Evolutionary conservation across 2,888 invertebrate genomes (phyloP), one percentile per base, ranked within the genome.

Genomic region (Pseudococcus jackbeardsleyi): DNA sequence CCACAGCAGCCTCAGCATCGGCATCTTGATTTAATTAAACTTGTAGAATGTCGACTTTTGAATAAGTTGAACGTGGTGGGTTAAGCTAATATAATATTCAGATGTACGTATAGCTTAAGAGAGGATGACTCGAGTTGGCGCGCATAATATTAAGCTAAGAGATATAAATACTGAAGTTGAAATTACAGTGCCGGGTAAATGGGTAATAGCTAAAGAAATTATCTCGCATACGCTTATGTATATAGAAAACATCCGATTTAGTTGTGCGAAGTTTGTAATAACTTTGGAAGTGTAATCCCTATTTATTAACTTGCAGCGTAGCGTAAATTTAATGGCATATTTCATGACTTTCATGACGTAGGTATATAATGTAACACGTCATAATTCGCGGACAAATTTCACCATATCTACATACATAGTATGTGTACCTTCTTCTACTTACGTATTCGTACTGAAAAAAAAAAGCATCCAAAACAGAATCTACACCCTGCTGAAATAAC

Each of bases 281-380:
- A 33, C 68, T 72, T 72, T 33, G 33, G 12, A 72, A 72, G 68
- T 72, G 68, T 72, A 72, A 72, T 72, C 68, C 68, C 68, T 26
- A 72, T 72, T 72, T 72, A 72, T 72, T 72, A 72, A 72, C 26
- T 72, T 72, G 68, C 68, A 72, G 6, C 33, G 68, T 72, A 11
- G 68, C 68, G 68, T 72, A 72, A 72, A 72, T 72, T 72, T 72
- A 72, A 72, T 72, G 68, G 68, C 68, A 72, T 33, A 72, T 72
- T 72, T 72, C 68, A 72, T 33, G 68, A 72, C 26, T 72, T 7
- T 33, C 33, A 33, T 33, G 26, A 33, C 26, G 26, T 33, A 33
- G 26, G 59, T 59, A 5, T 72, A 12, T 33, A 64, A 72, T 15
- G 11, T 72, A 33, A 33, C 26, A 33, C 26, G 26, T 33, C 64